Evolutionary conservation across 2,888 invertebrate species (phyloP).

Genomic region (Himalopsyche tibetana): DNA sequence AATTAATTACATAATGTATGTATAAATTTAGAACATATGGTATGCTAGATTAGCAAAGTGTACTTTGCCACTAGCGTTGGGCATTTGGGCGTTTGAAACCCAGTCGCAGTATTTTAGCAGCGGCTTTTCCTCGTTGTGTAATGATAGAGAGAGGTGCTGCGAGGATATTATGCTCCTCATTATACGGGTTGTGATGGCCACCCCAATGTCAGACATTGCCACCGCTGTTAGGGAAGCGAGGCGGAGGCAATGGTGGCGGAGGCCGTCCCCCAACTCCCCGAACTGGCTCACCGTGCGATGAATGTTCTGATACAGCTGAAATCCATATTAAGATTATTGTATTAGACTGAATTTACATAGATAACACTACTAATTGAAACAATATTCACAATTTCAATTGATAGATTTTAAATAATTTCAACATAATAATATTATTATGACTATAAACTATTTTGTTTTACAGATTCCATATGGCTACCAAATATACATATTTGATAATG

Average conservation of each 20-base stretch:
- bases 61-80: constrained; percentile 70
- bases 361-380: no score
- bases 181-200: constrained; percentile 72
- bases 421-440: no score
- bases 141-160: constrained; percentile 75
- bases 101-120: constrained; percentile 82
- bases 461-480: no score
- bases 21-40: constrained; percentile 62
- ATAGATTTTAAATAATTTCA: no score
- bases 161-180: constrained; percentile 75
- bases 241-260: constrained; percentile 89
- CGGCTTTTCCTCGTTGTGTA: constrained; percentile 80
- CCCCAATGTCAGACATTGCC: constrained; percentile 87
- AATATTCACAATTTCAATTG: no score
- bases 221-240: constrained; percentile 86
- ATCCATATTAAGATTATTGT: neutral
- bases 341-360: neutral
- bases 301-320: constrained; percentile 90
- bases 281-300: constrained; percentile 86
- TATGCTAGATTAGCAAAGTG: constrained; percentile 29
- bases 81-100: constrained; percentile 78
- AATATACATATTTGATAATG: no score
- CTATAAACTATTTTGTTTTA: no score
- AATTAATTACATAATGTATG: constrained; percentile 56
- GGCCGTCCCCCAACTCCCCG: constrained; percentile 82